These are phyloP conservation scores for Eurytoma adleriae DNA, from an alignment of 2,888 invertebrate genomes.

Conservation along the genomic window DNA sequence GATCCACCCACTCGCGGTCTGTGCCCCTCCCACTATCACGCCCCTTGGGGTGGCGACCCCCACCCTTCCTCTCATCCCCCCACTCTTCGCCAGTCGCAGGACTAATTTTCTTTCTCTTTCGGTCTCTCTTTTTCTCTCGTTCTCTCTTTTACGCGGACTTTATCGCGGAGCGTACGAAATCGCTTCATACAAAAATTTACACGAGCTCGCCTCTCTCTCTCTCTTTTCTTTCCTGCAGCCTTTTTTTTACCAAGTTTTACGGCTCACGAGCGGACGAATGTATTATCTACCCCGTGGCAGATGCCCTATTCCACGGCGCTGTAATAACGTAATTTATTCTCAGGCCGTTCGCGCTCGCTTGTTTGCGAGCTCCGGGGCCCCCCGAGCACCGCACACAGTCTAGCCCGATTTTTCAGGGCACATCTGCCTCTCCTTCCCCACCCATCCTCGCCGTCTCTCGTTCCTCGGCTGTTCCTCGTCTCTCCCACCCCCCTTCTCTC, in stretches of 20 bases:
- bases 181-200: constrained; percentile 73
- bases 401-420: constrained; percentile 58
- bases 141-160: constrained; percentile 61
- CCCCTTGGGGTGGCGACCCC: constrained; percentile 46
- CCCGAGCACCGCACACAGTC: constrained; percentile 41
- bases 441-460: constrained; percentile 5
- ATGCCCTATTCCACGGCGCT: constrained; percentile 59
- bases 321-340: constrained; percentile 67
- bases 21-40: constrained; percentile 57
- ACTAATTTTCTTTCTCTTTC: constrained; percentile 37
- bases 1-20: constrained; percentile 47
- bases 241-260: constrained; percentile 56
- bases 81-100: constrained; percentile 30
- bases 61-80: constrained; percentile 56
- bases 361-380: constrained; percentile 60
- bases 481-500: not conserved
- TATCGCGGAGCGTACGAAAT: constrained; percentile 68
- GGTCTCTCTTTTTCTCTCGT: not conserved
- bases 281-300: constrained; percentile 66
- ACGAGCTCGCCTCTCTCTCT: constrained; percentile 55
- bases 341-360: constrained; percentile 52
- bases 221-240: constrained; percentile 27
- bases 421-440: constrained; percentile 54
- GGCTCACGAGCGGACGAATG: constrained; percentile 65
- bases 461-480: not conserved